Base-by-base conservation (phyloP, 1,140 invertebrate genomes). In the Chironomus striatipennis region DNA sequence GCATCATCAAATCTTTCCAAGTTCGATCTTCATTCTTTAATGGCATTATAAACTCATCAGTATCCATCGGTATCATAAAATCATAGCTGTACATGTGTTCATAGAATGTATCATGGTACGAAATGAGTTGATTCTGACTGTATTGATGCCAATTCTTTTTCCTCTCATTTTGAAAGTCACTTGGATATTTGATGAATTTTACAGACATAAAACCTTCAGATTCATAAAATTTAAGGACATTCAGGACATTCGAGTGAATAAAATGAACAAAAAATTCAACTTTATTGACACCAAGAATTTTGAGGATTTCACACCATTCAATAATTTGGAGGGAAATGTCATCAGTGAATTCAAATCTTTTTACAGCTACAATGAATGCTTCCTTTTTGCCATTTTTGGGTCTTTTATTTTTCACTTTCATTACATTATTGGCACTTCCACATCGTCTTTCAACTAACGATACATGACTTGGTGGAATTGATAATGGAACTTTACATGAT, bases 371-470 rank as follows among this genome's bases (percentile, higher is more conserved):
- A 12, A 18, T 9, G 18, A 70, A 70, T 18, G n/a, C 18, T 70
- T 70, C 18, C 65, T 70, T 70, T 21, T 70, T 18, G n/a, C 7
- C 10, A 18, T 5, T 70, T 70, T 70, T 18, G 1, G 47, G 47
- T n/a, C 9, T 57, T 6, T 70, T 18, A 20, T 20, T 20, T 5
- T 18, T 70, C 1, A 70, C 17, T 70, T 74, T 64, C 42, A 72
- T 72, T 24, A n/a, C 21, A 74, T 75, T 75, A 73, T n/a, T 74
- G 73, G 17, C 15, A 5, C 43, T 74, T 47, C 74, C 43, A 74
- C 73, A 21, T 24, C 9, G 3, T n/a, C 9, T 8, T 73, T 73
- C 34, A 2, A 73, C 73, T 15, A 73, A 10, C 4, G 73, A 73
- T 4, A 73, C 73, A 73, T 42, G 34, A 18, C 7, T 18, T 42